Base-by-base conservation (phyloP, 2,888 invertebrate genomes). In the Tetragnatha montana region DNA sequence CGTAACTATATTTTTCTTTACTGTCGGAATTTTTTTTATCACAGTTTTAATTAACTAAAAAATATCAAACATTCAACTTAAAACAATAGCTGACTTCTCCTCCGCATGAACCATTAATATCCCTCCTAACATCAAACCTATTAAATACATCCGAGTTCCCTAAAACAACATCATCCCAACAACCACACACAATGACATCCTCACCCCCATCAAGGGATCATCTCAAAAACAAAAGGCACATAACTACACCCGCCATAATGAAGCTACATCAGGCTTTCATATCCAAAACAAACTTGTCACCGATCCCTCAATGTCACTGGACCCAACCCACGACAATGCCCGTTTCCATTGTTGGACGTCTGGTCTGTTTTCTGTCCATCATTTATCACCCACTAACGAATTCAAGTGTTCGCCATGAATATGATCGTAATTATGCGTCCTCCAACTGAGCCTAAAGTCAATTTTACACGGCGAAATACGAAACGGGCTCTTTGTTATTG, bases 401-500 rank as follows among this genome's bases (percentile, higher is more conserved):
- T 22, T 35, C 22, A 22, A 8, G 74, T 35, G 51, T 68, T 74
- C 74, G 4, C 49, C 10, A 21, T 35, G 60, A 47, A 51, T 83
- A 60, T 60, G 49, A 83, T 75, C 51, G 51, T 73, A 82, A 82
- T 82, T 83, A 74, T 47, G 75, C 51, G 60, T 81, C 50, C 73
- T 35, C 17, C 68, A 60, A 68, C 82, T 68, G 70, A 49, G 35
- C n/a, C 81, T 8, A 21, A 74, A 75, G 82, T 68, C 21, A 75
- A 74, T 83, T 60, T 75, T 83, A 74, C 47, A 80, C 79, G 68
- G 14, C 68, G 60, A 80, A 22, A 80, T 80, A 35, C 68, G 7
- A 17, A n/a, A 76, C n/a, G 19, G n/a, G 50, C n/a, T 50, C 50
- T 50, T 76, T 14, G 19, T 76, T 19, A 19, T 49, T 8, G 10